Evolutionary conservation across 2,113 vertebrate genomes (phyloP).

Genomic region (Poeciliopsis retropinna): DNA sequence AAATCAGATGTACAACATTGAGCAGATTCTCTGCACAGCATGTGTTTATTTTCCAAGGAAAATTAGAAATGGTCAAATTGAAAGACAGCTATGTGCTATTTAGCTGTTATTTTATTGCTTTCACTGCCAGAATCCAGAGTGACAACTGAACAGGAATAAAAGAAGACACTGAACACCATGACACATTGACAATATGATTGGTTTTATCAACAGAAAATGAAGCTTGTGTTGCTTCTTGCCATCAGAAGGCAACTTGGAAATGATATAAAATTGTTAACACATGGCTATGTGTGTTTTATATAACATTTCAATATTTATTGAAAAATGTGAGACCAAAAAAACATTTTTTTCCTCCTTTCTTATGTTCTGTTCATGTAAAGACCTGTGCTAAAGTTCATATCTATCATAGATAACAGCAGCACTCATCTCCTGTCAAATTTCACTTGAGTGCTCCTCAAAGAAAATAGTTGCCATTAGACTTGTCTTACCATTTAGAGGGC

Average conservation of each 20-base stretch:
- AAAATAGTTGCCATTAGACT: conserved; percentile 66
- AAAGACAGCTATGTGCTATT: no score
- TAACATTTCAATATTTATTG: conserved; percentile 1
- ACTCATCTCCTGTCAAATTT: conserved; percentile 62
- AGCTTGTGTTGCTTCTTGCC: neutral
- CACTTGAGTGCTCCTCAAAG: conserved; percentile 56
- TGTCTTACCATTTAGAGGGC: conserved; percentile 40
- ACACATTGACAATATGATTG: neutral
- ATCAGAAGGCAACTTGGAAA: no score
- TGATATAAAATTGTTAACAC: neutral
- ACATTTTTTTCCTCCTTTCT: neutral
- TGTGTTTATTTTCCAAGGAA: neutral
- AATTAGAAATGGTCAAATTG: no score
- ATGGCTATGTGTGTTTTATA: neutral
- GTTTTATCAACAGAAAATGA: neutral
- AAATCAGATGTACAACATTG: conserved; percentile 6
- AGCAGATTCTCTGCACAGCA: neutral
- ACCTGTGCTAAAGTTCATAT: conserved; percentile 19
- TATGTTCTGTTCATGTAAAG: conserved; percentile 1
- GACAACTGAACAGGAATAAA: neutral
- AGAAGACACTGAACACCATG: neutral
- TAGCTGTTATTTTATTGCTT: no score
- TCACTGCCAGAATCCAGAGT: no score
- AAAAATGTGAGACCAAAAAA: neutral
- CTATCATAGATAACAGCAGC: conserved; percentile 50